Base-by-base conservation (phyloP, 1,140 invertebrate genomes). In the Drosophila serrata region DNA sequence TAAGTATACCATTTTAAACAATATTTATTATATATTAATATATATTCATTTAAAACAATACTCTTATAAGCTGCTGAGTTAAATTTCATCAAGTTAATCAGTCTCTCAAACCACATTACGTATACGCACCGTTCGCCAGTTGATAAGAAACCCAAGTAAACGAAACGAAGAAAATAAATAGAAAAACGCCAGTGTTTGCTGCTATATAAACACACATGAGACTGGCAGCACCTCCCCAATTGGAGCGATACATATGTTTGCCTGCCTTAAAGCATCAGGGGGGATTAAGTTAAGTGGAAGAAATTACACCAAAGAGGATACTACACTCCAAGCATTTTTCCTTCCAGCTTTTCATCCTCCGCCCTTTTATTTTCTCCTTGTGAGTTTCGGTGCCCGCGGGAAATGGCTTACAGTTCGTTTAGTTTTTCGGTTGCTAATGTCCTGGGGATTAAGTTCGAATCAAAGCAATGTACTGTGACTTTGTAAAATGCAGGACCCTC, bases 211-310 rank as follows among this genome's bases (percentile, higher is more conserved):
- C 33, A 60, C 12, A 17, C 29, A 19, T 5, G 60, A 64, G 63
- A 24, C 6, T 57, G 55, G 60, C 60, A 63, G 56, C 17, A 33
- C 29, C 55, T 29, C 56, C 56, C 9, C 42, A 31, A 59, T 63
- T 19, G 40, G 9, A 58, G 19, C 35, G 45, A 56, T 61, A 60
- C 56, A 70, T 65, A 35, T 79, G 69, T 68, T 49, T 74, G 64
- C 45, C 48, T 67, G 81, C 43, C 42, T 65, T 59, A 87, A 75
- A 75, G 70, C 77, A 67, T 53, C 77, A 39, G 43, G 48, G 61
- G 67, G 69, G 60, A 82, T 91, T 87, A 91, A 87, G 59, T 91
- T 91, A 84, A 91, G 87, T 91, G 87, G 82, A 91, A 88, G 88
- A 84, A 87, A 84, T 91, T 91, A 91, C 82, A 82, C 60, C 49